These are phyloP conservation scores for Zaprionus ornatus DNA, from an alignment of 1,140 invertebrate species.

Conservation along the genomic window DNA sequence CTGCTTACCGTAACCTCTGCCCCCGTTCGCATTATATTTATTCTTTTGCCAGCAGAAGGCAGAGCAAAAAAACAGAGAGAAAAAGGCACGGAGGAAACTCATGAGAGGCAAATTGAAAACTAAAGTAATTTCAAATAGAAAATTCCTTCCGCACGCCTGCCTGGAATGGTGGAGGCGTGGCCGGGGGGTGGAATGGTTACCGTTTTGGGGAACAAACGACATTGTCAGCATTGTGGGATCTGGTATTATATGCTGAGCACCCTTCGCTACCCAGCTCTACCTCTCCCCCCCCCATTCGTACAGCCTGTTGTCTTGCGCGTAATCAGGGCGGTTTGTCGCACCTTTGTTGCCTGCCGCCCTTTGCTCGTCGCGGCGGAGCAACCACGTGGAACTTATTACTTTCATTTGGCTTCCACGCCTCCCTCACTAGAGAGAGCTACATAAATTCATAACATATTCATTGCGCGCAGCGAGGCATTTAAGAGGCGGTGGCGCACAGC, in stretches of 20 bases:
- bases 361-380: slow-evolving; percentile 39
- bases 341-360: slow-evolving; percentile 48
- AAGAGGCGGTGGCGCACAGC: slow-evolving; percentile 43
- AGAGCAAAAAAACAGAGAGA: slow-evolving; percentile 21
- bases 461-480: slow-evolving; percentile 78
- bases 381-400: slow-evolving; percentile 81
- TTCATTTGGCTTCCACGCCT: slow-evolving; percentile 63
- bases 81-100: slow-evolving; percentile 16
- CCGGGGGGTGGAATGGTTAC: background rate
- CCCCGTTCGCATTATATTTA: slow-evolving; percentile 47
- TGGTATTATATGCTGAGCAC: slow-evolving; percentile 66
- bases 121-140: slow-evolving; percentile 81
- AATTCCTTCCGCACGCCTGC: slow-evolving; percentile 60
- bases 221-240: slow-evolving; percentile 74
- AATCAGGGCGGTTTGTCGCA: slow-evolving; percentile 81
- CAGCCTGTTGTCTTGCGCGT: slow-evolving; percentile 70
- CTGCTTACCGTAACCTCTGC: too few relatives aligned
- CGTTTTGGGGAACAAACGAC: slow-evolving; percentile 54
- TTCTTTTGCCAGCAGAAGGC: slow-evolving; percentile 67
- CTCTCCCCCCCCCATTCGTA: background rate
- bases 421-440: slow-evolving; percentile 14
- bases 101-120: slow-evolving; percentile 69
- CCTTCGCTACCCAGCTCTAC: background rate
- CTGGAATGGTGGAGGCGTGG: too few relatives aligned
- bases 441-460: slow-evolving; percentile 82